These are phyloP conservation scores for Stenopsyche tienmushanensis DNA, from an alignment of 1,140 invertebrate genomes.

Conservation along the genomic window DNA sequence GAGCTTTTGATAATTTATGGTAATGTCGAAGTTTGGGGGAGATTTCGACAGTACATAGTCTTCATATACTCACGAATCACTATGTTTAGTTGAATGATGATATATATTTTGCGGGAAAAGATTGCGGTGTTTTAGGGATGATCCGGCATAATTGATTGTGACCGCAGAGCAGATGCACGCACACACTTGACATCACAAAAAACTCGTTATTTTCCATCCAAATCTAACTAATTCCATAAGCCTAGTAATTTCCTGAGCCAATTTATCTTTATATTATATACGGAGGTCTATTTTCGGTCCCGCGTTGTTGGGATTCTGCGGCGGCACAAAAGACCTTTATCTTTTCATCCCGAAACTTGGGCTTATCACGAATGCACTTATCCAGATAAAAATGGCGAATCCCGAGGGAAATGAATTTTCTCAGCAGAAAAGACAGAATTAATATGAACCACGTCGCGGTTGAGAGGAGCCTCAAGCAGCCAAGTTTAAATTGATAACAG, in stretches of 20 bases:
- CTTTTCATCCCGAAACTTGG: constrained; percentile 11
- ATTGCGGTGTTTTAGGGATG: too few species aligned
- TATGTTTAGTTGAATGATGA: too few species aligned
- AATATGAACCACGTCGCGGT: neutral
- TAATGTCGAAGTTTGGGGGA: too few species aligned
- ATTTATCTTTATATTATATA: constrained; percentile 19
- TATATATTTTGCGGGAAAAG: too few species aligned
- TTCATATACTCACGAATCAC: too few species aligned
- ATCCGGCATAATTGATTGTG: neutral
- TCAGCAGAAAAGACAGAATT: constrained; percentile 1
- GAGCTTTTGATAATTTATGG: neutral
- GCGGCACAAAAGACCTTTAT: constrained; percentile 18
- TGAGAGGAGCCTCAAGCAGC: neutral
- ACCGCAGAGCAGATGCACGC: neutral
- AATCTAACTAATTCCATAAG: constrained; percentile 3
- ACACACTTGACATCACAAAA: neutral
- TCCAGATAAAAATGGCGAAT: constrained; percentile 1
- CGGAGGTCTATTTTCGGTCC: constrained; percentile 3
- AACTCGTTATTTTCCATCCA: neutral
- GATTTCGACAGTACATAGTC: too few species aligned
- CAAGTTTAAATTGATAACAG: neutral
- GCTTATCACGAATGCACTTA: constrained; percentile 22
- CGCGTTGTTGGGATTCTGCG: neutral
- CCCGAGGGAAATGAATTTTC: constrained; percentile 22
- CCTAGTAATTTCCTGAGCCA: constrained; percentile 1